A percentile compares a stretch with the other conserved stretches of the same genome.
Evolutionary conservation across 2,797 vertebrate genomes (phyloP).

Genomic region (Micrastur ruficollis): DNA sequence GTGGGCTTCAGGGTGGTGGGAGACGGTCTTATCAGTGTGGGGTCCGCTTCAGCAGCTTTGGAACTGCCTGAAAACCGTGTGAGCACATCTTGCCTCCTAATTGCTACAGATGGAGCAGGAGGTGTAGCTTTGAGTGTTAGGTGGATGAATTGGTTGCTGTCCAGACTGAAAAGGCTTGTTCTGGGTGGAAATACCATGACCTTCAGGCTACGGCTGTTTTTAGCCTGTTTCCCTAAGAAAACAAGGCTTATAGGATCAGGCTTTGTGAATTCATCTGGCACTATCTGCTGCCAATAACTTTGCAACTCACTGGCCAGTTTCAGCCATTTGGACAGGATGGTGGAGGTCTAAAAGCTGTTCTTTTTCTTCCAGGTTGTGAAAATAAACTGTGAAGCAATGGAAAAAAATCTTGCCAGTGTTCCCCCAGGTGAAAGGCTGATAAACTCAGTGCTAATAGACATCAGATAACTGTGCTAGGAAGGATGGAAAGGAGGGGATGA

Average conservation of each 20-base stretch:
- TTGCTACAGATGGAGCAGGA: not conserved
- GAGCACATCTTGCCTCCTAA: not conserved
- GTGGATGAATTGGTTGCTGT: not conserved
- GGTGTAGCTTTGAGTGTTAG: not conserved
- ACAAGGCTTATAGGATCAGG: not conserved
- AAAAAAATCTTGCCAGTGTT: not conserved
- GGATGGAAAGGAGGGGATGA: not conserved
- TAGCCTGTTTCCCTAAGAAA: not conserved
- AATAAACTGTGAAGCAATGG: not conserved
- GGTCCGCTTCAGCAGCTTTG: not conserved
- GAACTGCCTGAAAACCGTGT: not conserved
- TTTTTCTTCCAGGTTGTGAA: not conserved
- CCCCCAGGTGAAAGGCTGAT: not conserved
- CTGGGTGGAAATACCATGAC: not conserved
- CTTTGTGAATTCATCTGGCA: not conserved
- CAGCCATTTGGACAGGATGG: not conserved
- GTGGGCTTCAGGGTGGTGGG: not conserved
- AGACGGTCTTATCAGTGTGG: fast-evolving
- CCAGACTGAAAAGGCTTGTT: not conserved
- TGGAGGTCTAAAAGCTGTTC: not conserved
- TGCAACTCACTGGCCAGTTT: not conserved
- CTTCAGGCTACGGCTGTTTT: not conserved
- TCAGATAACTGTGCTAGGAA: not conserved
- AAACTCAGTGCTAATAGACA: not conserved
- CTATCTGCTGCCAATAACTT: not conserved